Percentiles rank a stretch among this genome's conserved stretches.
phyloP scores from a whole-genome alignment of 2,888 invertebrate species.

The Drosophila lacicola region DNA sequence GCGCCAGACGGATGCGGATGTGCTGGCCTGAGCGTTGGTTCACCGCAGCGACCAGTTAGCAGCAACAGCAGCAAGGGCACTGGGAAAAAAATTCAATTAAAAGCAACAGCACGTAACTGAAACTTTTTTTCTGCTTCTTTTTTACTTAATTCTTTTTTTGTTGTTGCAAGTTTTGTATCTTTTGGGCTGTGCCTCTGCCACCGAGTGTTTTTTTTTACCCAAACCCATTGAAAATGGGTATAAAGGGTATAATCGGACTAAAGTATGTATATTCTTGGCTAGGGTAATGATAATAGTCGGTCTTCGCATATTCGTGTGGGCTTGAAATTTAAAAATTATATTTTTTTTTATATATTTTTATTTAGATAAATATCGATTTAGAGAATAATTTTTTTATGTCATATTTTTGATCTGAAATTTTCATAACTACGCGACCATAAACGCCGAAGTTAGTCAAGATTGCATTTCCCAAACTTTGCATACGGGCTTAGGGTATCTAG shows the following conservation, averaged over 20 bases:
- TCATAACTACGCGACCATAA: too few relatives aligned
- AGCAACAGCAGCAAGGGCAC: slow-evolving; percentile 42
- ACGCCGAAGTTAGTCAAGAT: too few relatives aligned
- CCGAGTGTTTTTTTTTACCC: neutral
- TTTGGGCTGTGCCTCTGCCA: slow-evolving; percentile 36
- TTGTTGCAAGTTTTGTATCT: slow-evolving; percentile 71
- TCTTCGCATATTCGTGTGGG: too few relatives aligned
- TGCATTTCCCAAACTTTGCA: slow-evolving; percentile 3
- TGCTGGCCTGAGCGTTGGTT: slow-evolving; percentile 58
- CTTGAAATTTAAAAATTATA: neutral
- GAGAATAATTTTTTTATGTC: neutral
- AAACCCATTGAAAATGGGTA: neutral
- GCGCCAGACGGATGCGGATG: slow-evolving; percentile 67
- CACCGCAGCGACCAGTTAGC: slow-evolving; percentile 58
- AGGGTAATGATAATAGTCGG: too few relatives aligned
- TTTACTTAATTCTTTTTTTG: slow-evolving; percentile 27
- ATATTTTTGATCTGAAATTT: too few relatives aligned
- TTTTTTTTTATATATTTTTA: neutral
- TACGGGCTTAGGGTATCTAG: slow-evolving; percentile 4
- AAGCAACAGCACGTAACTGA: slow-evolving; percentile 83
- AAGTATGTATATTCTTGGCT: too few relatives aligned
- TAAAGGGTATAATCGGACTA: neutral
- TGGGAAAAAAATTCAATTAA: slow-evolving; percentile 81
- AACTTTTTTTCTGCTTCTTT: slow-evolving; percentile 65
- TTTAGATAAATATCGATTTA: neutral